phyloP scores from a whole-genome alignment of 2,888 invertebrate genomes.

The Odontothrips loti region DNA sequence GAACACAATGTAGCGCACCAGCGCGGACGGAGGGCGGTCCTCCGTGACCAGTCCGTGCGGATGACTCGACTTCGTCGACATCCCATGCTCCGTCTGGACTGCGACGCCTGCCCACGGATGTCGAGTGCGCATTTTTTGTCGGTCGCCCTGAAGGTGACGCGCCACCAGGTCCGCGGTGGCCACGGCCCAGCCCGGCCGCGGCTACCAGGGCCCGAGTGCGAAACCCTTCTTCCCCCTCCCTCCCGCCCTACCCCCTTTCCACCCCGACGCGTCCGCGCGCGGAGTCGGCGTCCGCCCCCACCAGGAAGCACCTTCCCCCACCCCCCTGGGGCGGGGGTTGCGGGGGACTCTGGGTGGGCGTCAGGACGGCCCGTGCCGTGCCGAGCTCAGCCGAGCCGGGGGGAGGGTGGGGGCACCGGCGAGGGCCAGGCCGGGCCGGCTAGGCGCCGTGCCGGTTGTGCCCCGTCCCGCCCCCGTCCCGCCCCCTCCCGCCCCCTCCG shows the following conservation, averaged over 20 bases:
- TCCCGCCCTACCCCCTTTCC: not conserved
- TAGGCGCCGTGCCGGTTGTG: not conserved
- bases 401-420: constrained; percentile 41
- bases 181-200: too few relatives aligned
- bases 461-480: not conserved
- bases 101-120: too few relatives aligned
- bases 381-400: constrained; percentile 47
- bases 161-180: too few relatives aligned
- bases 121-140: too few relatives aligned
- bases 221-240: not conserved
- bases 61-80: too few relatives aligned
- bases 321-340: not conserved
- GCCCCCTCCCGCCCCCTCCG: not conserved
- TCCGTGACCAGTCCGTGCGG: not conserved
- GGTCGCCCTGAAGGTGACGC: too few relatives aligned
- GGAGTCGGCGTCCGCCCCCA: not conserved
- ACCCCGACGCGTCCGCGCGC: not conserved
- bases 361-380: constrained; percentile 44
- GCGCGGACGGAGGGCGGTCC: not conserved
- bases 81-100: too few relatives aligned
- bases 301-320: not conserved
- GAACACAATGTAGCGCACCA: too few relatives aligned
- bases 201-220: too few relatives aligned
- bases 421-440: not conserved
- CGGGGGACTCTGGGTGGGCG: not conserved